Base-by-base conservation (phyloP, 1,140 invertebrate species). In the Scaptomyza montana region DNA sequence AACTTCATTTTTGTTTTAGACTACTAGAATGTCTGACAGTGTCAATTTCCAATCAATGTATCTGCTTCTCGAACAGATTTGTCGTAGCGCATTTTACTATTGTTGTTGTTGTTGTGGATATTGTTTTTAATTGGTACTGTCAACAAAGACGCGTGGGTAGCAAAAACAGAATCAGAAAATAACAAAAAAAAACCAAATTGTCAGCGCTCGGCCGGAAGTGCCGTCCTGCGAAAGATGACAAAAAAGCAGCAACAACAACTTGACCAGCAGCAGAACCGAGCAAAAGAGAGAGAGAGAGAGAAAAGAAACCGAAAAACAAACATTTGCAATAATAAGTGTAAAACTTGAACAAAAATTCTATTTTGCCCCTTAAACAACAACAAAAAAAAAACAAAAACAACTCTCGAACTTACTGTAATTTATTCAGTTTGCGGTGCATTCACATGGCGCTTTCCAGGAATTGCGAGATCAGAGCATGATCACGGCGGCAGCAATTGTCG, bases 391-490 rank as follows among this genome's bases (percentile, higher is more conserved):
- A 68, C 50, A 73, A 71, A 67, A 77, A 72, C 61, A 67, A 63
- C 74, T 68, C 64, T 77, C 63, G 56, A 81, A 90, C 70, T 80
- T 89, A 78, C 77, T 87, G 54, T 77, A 84, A 86, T 86, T 87
- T 70, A 81, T 92, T 75, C 79, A 92, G 91, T 92, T 77, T 92
- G 91, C 89, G 89, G 91, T 90, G 79, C 81, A 89, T 89, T 90
- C 92, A 81, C 90, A 92, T 92, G 87, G 90, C 81, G 87, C 92
- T 77, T 92, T 92, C 73, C 93, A 95, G 94, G 94, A 97, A 94
- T 94, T 97, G 84, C 95, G 96, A 94, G 96, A 97, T 89, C 96
- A 97, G 86, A 95, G 95, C 92, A 95, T 96, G 82, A 94, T 95
- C 65, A 93, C 96, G 86, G 94, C 95, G 75, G 94, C 95, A 86